Evolutionary conservation across 2,888 invertebrate species (phyloP).

Genomic region (Diogma glabrata): DNA sequence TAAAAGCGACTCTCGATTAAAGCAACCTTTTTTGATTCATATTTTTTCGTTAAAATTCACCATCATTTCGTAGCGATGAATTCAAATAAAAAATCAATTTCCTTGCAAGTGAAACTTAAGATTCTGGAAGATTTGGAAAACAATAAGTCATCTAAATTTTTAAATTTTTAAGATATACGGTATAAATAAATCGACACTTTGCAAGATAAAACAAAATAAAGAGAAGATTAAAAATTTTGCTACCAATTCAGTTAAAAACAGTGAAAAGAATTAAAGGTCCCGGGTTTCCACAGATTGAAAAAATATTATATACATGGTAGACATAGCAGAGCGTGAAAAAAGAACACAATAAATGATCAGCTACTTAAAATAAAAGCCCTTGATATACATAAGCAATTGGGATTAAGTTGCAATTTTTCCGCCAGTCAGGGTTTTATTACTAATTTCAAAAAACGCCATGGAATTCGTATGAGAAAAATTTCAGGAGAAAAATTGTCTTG

Average conservation of each 20-base stretch:
- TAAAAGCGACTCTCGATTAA: slow-evolving; percentile 1
- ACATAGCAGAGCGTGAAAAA: not conserved
- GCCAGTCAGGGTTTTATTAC: not conserved
- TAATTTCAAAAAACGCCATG: not conserved
- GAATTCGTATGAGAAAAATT: not conserved
- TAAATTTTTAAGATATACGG: not conserved
- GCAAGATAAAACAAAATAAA: slow-evolving; percentile 8
- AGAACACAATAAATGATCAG: not conserved
- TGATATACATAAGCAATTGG: not conserved
- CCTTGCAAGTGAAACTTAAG: not conserved
- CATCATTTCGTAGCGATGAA: not conserved
- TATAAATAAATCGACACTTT: not conserved
- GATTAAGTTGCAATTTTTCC: not conserved
- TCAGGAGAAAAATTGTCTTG: too few relatives aligned
- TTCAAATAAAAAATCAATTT: not conserved
- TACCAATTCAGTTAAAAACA: not conserved
- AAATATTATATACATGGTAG: slow-evolving; percentile 2
- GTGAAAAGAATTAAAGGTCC: not conserved
- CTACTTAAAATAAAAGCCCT: not conserved
- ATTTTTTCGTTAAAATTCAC: not conserved
- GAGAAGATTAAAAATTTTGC: slow-evolving; percentile 4
- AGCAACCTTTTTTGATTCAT: not conserved
- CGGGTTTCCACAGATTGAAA: not conserved
- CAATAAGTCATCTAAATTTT: not conserved
- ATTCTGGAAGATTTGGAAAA: slow-evolving; percentile 1